Percentiles rank a stretch among this genome's conserved stretches.
Evolutionary conservation across 2,888 invertebrate species (phyloP).

Genomic region (Pachycephus smyrnensis): DNA sequence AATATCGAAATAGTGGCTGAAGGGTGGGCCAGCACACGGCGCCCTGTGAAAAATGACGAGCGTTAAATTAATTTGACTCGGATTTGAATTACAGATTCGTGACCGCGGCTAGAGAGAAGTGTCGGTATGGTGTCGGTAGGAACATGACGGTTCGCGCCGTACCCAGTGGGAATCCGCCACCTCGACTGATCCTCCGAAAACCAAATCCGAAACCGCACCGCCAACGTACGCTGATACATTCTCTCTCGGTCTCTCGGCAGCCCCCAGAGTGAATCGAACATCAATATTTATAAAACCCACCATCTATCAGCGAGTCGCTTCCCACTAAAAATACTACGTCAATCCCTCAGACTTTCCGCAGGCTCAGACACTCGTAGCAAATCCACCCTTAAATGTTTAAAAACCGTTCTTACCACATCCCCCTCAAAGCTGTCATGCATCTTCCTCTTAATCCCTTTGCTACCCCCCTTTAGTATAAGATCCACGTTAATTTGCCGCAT

Average conservation of each 20-base stretch:
- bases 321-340: neutral
- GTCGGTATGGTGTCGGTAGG: constrained; percentile 40
- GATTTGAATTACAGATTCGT: constrained; percentile 53
- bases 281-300: constrained; percentile 46
- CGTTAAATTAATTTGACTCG: constrained; percentile 59
- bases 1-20: constrained; percentile 37
- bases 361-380: neutral
- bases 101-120: constrained; percentile 18
- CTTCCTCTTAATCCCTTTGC: neutral
- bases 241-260: constrained; percentile 17
- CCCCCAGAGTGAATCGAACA: constrained; percentile 18
- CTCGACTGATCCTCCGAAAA: neutral
- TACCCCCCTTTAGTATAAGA: too few species aligned
- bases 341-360: neutral
- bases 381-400: neutral
- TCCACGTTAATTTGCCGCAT: too few species aligned
- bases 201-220: constrained; percentile 12
- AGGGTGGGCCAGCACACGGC: constrained; percentile 21
- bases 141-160: constrained; percentile 35
- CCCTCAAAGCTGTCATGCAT: neutral
- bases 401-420: neutral
- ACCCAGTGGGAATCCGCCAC: constrained; percentile 33
- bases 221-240: neutral
- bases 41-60: constrained; percentile 55
- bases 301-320: constrained; percentile 35